Evolutionary conservation across 2,888 invertebrate genomes (phyloP).

Genomic region (Perdita meconis): DNA sequence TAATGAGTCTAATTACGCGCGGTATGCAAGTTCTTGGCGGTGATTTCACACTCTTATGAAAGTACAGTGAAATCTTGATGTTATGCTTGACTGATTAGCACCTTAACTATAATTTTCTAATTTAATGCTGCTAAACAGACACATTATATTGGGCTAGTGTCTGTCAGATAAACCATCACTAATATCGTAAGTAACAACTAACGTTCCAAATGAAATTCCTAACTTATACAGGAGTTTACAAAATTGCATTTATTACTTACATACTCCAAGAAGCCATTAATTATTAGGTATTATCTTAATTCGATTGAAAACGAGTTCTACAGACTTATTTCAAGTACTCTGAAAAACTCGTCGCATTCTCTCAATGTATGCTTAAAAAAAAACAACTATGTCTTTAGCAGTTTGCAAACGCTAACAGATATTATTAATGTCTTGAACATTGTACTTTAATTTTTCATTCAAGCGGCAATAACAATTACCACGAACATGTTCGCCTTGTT

Average conservation of each 20-base stretch:
- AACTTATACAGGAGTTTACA: neutral
- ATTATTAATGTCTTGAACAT: neutral
- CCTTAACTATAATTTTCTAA: slow-evolving; percentile 30
- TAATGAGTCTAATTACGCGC: slow-evolving; percentile 46
- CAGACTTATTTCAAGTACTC: slow-evolving; percentile 1
- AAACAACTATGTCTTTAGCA: slow-evolving; percentile 5
- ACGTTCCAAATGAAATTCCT: slow-evolving; percentile 15
- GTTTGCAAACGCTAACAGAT: neutral
- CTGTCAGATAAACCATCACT: slow-evolving; percentile 17
- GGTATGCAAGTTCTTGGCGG: slow-evolving; percentile 22
- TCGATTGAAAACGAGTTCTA: neutral
- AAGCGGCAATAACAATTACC: slow-evolving; percentile 17
- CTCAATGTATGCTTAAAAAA: slow-evolving; percentile 14
- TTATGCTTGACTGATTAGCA: slow-evolving; percentile 14
- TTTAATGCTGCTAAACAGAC: slow-evolving; percentile 18
- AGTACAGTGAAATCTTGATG: slow-evolving; percentile 11
- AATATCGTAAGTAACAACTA: neutral
- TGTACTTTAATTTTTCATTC: slow-evolving; percentile 27
- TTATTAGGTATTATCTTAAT: neutral
- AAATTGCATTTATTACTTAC: neutral
- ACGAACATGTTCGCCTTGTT: neutral
- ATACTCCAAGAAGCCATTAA: neutral
- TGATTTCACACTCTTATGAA: slow-evolving; percentile 13
- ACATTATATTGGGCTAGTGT: slow-evolving; percentile 5
- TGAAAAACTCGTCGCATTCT: slow-evolving; percentile 7